These are phyloP conservation scores for Anthoscopus minutus DNA, from an alignment of 2,113 vertebrate species.

Conservation along the genomic window DNA sequence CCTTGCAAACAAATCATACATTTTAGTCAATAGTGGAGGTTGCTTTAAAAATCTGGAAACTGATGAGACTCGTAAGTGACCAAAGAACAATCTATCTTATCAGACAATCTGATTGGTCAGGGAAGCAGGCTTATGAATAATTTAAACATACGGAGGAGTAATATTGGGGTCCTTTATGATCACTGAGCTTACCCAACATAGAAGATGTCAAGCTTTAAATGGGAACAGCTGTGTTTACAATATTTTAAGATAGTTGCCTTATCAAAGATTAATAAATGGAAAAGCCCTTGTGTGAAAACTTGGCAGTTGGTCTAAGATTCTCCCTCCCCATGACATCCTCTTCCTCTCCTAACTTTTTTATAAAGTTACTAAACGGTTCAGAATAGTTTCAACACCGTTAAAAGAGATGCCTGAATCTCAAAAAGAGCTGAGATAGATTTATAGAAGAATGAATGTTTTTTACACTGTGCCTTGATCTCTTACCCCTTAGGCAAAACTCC, in stretches of 20 bases:
- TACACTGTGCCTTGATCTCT: background rate
- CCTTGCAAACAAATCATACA: background rate
- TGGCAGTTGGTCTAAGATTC: background rate
- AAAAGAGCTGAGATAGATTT: background rate
- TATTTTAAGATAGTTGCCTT: background rate
- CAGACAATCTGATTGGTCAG: background rate
- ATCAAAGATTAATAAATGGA: background rate
- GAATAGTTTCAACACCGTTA: background rate
- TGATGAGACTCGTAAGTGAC: background rate
- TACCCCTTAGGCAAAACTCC: background rate
- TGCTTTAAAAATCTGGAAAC: background rate
- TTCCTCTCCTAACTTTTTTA: background rate
- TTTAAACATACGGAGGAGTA: background rate
- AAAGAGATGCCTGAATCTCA: background rate
- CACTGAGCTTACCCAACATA: background rate
- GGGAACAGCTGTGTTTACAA: background rate
- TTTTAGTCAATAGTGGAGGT: background rate
- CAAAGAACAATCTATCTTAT: background rate
- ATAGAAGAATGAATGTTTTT: background rate
- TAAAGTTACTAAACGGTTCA: background rate
- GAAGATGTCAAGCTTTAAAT: background rate
- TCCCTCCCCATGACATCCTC: background rate
- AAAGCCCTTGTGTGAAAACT: background rate
- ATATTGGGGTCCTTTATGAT: background rate
- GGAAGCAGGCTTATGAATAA: background rate